Evolutionary conservation across 2,888 invertebrate species (phyloP).

Genomic region (Lasioglossum malachurum): DNA sequence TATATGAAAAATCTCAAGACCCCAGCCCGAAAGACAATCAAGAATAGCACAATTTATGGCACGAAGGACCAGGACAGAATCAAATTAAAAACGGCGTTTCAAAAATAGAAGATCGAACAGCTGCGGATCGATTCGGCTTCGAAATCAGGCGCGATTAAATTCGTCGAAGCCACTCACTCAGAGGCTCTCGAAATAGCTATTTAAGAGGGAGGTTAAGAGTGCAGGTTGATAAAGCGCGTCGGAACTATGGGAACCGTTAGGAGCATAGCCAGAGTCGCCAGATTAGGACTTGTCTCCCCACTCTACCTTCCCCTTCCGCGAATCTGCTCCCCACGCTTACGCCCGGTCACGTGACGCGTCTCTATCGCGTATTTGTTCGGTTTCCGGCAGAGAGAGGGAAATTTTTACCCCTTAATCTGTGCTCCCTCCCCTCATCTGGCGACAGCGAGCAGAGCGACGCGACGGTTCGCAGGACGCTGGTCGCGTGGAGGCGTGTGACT

Average conservation of each 20-base stretch:
- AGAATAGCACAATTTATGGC: background rate
- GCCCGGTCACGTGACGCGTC: too few species aligned
- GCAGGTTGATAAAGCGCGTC: constrained; percentile 39
- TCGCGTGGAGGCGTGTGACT: constrained; percentile 81
- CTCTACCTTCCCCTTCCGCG: too few species aligned
- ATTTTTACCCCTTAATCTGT: too few species aligned
- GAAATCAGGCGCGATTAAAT: constrained; percentile 8
- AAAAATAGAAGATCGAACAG: constrained; percentile 14
- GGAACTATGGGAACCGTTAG: constrained; percentile 50
- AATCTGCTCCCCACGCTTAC: too few species aligned
- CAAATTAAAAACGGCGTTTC: background rate
- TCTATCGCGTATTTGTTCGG: too few species aligned
- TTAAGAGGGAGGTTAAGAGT: constrained; percentile 22
- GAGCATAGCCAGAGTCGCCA: constrained; percentile 35
- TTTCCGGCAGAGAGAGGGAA: too few species aligned
- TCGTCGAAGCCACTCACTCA: background rate
- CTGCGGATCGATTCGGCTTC: background rate
- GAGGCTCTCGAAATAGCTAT: constrained; percentile 6
- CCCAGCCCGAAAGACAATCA: background rate
- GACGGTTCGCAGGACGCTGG: constrained; percentile 67
- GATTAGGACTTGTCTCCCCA: too few species aligned
- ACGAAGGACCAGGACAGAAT: background rate
- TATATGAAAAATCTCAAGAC: background rate
- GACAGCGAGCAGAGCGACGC: background rate
- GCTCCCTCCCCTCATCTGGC: too few species aligned